These are phyloP conservation scores for Eonycteris spelaea DNA, from an alignment of 2,113 vertebrate genomes.

Conservation along the genomic window DNA sequence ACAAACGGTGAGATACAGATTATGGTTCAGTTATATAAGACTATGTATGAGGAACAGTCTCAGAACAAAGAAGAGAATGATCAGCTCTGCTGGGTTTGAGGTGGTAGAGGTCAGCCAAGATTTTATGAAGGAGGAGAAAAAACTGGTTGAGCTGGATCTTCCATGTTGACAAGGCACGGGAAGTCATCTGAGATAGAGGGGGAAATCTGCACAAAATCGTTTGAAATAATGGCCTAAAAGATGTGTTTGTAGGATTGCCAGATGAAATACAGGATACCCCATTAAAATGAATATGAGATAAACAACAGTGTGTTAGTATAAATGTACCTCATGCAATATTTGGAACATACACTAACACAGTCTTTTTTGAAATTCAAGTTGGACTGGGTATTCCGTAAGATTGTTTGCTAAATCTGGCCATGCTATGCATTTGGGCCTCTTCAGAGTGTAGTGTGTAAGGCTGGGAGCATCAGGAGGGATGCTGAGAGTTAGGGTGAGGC, in stretches of 20 bases:
- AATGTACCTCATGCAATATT: not conserved
- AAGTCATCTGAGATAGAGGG: not conserved
- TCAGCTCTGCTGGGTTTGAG: not conserved
- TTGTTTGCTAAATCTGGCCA: not conserved
- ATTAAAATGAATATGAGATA: not conserved
- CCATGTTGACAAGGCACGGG: not conserved
- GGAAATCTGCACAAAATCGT: not conserved
- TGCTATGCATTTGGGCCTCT: not conserved
- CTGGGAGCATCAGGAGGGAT: rapidly evolving
- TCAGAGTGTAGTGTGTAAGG: not conserved
- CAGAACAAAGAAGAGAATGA: not conserved
- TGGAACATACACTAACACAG: not conserved
- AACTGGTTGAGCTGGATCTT: not conserved
- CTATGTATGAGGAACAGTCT: not conserved
- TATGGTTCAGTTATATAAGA: no score
- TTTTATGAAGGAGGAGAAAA: not conserved
- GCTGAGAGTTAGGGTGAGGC: not conserved
- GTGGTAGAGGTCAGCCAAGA: not conserved
- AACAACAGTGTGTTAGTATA: not conserved
- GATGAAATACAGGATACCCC: not conserved
- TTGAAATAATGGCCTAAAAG: not conserved
- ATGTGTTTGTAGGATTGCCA: not conserved
- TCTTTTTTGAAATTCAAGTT: not conserved
- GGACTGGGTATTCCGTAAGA: not conserved
- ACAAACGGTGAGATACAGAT: not conserved